Base-by-base conservation (phyloP, 2,113 vertebrate species). In the Redunca redunca region DNA sequence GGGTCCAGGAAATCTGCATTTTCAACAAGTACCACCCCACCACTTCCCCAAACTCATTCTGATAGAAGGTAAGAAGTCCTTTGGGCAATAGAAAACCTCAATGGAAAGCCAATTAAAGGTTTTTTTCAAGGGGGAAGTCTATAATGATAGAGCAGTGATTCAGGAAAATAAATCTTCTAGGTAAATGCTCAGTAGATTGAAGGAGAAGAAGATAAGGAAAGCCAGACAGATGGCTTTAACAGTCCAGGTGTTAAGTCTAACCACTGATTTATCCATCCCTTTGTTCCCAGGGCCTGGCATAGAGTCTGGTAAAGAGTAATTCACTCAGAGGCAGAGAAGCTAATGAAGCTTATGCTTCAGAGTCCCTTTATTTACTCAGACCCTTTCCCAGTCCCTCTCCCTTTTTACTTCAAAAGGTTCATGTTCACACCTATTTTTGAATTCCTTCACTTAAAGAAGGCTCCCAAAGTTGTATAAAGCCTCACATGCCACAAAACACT, bases 201-300 rank as follows among this genome's bases (percentile, higher is more conserved):
- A 82, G 16, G 67, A 91, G 48, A 53, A 78, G 40, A 40, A 93
- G 25, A 89, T 60, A 91, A 92, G 30, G 60, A 91, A 91, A 91
- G 17, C 16, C 52, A 86, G 50, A 71, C 7, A 84, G 60, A 88
- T 94, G 36, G 57, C 21, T 58, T 97, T 90, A 82, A 58, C 30
- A 92, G 52, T 77, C 16, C 74, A 92, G 21, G 16, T 71, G 36
- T 78, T 97, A 93, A 84, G 21, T 90, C 36, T 87, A 94, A 94
- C 81, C 52, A 74, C 58, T 71, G 77, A 89, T 92, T 92, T 92
- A 95, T 89, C 81, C 58, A 95, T 57, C 12, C 16, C 21, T 97
- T 85, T 64, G 53, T 67, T 95, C 14, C 85, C 64, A 93, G 26
- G 55, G 40, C 33, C n/a, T 84, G 90, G 21, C 33, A 89, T 58